Percentiles rank a stretch among this genome's conserved stretches.
Evolutionary conservation across 2,888 invertebrate species (phyloP).

Genomic region (Acleris emargana): DNA sequence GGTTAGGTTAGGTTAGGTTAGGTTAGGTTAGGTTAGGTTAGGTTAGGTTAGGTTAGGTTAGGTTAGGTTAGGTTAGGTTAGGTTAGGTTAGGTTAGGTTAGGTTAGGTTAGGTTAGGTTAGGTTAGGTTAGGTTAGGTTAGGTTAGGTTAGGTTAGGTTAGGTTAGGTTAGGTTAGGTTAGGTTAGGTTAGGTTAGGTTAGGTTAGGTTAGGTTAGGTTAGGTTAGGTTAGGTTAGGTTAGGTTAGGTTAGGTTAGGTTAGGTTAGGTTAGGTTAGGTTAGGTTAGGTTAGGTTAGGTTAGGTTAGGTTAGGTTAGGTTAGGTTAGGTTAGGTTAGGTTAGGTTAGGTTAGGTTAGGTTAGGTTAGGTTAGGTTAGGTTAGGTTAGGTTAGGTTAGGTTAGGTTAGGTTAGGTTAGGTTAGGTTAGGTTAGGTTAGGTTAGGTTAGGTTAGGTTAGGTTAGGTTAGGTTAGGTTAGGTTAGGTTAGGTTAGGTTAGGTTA

Average conservation of each 20-base stretch:
- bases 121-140: slow-evolving; percentile 31
- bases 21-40: slow-evolving; percentile 28
- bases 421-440: slow-evolving; percentile 18
- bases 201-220: slow-evolving; percentile 16
- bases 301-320: slow-evolving; percentile 20
- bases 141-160: slow-evolving; percentile 32
- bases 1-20: slow-evolving; percentile 21
- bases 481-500: slow-evolving; percentile 9
- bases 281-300: slow-evolving; percentile 22
- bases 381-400: slow-evolving; percentile 22
- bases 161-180: slow-evolving; percentile 30
- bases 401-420: slow-evolving; percentile 30
- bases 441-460: slow-evolving; percentile 25
- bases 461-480: slow-evolving; percentile 30
- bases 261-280: slow-evolving; percentile 22
- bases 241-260: slow-evolving; percentile 13
- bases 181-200: slow-evolving; percentile 23
- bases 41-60: slow-evolving; percentile 17
- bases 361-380: slow-evolving; percentile 21
- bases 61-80: slow-evolving; percentile 13
- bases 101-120: slow-evolving; percentile 10
- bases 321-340: slow-evolving; percentile 12
- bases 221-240: slow-evolving; percentile 22
- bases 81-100: slow-evolving; percentile 4
- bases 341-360: slow-evolving; percentile 19